Conservation (phyloP, 92 coral and sea anemone genomes). For the Chrysogorgia sp. region DNA sequence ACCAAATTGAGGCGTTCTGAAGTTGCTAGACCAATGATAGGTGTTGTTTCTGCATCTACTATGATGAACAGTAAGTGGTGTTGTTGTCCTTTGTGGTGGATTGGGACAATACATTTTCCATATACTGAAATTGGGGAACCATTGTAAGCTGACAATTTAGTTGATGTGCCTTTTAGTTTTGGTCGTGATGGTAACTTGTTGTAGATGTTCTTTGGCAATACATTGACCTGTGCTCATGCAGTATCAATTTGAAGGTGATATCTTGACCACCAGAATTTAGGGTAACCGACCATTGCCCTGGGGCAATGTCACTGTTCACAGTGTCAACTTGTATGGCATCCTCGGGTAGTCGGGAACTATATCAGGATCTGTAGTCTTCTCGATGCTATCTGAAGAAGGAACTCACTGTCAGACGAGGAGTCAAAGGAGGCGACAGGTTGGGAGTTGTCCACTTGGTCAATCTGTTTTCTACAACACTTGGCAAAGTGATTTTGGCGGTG, state of each 20-base stretch:
- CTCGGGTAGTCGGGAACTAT: background rate
- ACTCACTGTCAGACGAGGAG: conserved; percentile 8
- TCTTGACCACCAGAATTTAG: conserved; percentile 14
- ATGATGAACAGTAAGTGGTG: conserved; percentile 12
- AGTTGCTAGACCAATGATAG: background rate
- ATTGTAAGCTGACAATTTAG: conserved; percentile 27
- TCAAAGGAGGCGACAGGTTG: conserved; percentile 22
- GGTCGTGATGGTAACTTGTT: conserved; percentile 24
- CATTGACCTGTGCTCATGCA: conserved; percentile 38
- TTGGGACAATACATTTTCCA: conserved; percentile 25
- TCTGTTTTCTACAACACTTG: conserved; percentile 32
- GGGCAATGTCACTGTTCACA: background rate
- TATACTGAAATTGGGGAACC: conserved; percentile 12
- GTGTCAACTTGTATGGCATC: conserved; percentile 9
- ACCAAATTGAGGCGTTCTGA: background rate
- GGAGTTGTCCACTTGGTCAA: conserved; percentile 1
- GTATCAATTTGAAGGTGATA: conserved; percentile 24
- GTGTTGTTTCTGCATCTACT: background rate
- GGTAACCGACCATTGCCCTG: conserved; percentile 42
- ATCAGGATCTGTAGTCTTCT: conserved; percentile 1
- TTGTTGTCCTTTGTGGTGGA: conserved; percentile 5
- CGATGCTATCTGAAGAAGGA: background rate
- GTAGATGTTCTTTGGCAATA: conserved; percentile 39
- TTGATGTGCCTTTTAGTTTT: conserved; percentile 10
- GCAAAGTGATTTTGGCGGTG: conserved; percentile 52